A percentile compares a stretch with the other conserved stretches of the same genome.
phyloP scores from a whole-genome alignment of 2,888 invertebrate genomes.

The Drosophila suboccidentalis region DNA sequence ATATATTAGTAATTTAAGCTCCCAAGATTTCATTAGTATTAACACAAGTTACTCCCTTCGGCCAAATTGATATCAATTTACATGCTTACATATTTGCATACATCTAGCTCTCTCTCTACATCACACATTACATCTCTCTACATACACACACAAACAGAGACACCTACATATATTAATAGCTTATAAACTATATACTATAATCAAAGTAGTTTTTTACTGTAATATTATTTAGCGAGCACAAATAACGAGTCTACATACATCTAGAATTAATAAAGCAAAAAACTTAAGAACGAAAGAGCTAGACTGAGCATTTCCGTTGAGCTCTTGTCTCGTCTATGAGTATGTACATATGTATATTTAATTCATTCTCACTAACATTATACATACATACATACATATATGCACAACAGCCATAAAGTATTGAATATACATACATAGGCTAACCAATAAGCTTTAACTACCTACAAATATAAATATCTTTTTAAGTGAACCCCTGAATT shows the following conservation, averaged over 20 bases:
- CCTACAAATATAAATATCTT: neutral
- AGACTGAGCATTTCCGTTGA: slow-evolving; percentile 15
- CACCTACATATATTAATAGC: slow-evolving; percentile 17
- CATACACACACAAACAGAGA: slow-evolving; percentile 9
- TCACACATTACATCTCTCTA: neutral
- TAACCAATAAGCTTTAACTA: slow-evolving; percentile 6
- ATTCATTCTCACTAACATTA: slow-evolving; percentile 35
- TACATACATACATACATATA: slow-evolving; percentile 18
- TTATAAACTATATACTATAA: slow-evolving; percentile 29
- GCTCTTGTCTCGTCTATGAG: slow-evolving; percentile 17
- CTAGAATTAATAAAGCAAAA: neutral
- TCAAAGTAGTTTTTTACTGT: slow-evolving; percentile 28
- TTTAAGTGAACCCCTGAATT: neutral
- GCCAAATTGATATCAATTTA: slow-evolving; percentile 12
- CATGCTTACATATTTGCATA: slow-evolving; percentile 18
- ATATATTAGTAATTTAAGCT: slow-evolving; percentile 13
- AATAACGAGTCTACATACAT: slow-evolving; percentile 9
- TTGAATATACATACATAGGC: neutral
- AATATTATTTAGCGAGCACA: slow-evolving; percentile 48
- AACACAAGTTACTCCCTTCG: slow-evolving; percentile 15
- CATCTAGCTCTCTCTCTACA: slow-evolving; percentile 1
- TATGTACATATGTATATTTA: slow-evolving; percentile 51
- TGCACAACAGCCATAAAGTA: slow-evolving; percentile 27
- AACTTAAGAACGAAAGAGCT: neutral
- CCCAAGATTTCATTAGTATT: neutral